Evolutionary conservation across 2,113 vertebrate species (phyloP).

Genomic region (Hypanus sabinus): DNA sequence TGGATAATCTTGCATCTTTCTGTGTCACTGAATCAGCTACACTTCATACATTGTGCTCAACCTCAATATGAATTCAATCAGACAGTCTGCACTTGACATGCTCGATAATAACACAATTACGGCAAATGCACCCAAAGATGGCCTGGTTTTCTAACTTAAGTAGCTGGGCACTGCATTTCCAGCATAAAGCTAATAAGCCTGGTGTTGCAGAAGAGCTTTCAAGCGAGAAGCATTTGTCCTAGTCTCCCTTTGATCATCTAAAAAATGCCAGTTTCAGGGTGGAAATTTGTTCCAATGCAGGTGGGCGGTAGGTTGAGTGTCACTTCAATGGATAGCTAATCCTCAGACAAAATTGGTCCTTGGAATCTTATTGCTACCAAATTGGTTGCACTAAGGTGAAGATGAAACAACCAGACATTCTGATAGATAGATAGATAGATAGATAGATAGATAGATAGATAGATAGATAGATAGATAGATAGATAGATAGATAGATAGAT

Average conservation of each 20-base stretch:
- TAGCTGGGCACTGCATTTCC: not conserved
- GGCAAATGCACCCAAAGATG: not conserved
- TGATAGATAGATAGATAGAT: no score
- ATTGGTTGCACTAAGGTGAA: not conserved
- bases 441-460: no score
- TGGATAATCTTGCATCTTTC: not conserved
- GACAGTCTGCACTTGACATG: not conserved
- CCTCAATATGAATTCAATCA: slow-evolving; percentile 18
- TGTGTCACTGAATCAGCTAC: not conserved
- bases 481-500: not conserved
- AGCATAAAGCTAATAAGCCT: not conserved
- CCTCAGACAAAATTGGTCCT: not conserved
- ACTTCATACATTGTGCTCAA: not conserved
- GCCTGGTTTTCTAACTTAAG: not conserved
- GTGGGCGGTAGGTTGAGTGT: not conserved
- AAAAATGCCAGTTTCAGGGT: not conserved
- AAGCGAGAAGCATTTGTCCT: not conserved
- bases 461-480: not conserved
- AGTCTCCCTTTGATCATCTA: not conserved
- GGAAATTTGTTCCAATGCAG: not conserved
- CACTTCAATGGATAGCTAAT: not conserved
- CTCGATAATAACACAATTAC: not conserved
- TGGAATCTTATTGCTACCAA: not conserved
- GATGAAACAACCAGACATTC: not conserved
- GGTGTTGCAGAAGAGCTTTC: not conserved